Evolutionary conservation across 2,888 invertebrate species (phyloP), one percentile per base, ranked within the genome.

Genomic region (Apoderus coryli): DNA sequence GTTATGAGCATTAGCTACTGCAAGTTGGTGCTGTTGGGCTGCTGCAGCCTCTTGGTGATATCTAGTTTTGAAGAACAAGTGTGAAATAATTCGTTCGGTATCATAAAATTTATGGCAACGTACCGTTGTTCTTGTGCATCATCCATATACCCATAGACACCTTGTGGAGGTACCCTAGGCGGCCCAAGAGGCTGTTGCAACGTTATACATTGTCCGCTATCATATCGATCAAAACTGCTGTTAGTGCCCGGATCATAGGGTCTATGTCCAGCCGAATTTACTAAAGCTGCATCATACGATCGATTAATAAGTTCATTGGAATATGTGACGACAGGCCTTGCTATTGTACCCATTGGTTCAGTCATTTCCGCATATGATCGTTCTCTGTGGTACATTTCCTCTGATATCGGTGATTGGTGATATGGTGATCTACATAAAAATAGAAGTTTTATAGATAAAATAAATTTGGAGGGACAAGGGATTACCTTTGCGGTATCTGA

Each of bases 341-440:
- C 65, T 25, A 70, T 66, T 6, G 46, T 45, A 13, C 65, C 65
- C 48, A 70, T 65, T 12, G 69, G 56, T 42, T 72, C 72, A 48
- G 64, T 67, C 67, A 75, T 73, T 54, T 67, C 65, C 4, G 63
- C 54, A 46, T 77, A 72, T 0, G 69, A 65, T 15, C 71, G 57
- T 27, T 56, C 58, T 32, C 57, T 44, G 29, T 54, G 55, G 44
- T 59, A 57, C 49, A 59, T 55, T 22, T 72, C 72, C 32, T 60
- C 63, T 2, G 64, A 60, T 50, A 65, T 61, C 2, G 76, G 71
- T 10, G 72, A 67, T 2, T 73, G 65, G 42, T 77, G 77, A 52
- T 78, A 78, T 1, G 76, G 54, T 25, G 54, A 55, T 33, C 52
- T 38, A 16, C 10, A 19, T 1, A 29, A 27, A 14, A 32, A 22